Conservation (phyloP, 1,140 invertebrate genomes). For the Lithobius niger region DNA sequence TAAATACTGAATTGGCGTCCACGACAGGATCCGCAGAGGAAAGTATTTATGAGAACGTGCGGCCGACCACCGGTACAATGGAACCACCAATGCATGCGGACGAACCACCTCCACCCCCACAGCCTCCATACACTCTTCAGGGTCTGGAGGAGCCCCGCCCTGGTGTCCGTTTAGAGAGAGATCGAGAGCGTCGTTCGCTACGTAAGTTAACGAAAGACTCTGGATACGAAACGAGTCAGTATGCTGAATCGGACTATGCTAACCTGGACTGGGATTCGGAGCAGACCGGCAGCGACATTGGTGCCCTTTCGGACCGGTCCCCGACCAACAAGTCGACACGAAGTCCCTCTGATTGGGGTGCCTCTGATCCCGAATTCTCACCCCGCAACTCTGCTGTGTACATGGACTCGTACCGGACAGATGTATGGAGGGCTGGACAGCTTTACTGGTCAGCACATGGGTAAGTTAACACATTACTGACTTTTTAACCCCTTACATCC, state of each 20-base stretch:
- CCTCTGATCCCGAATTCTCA: not conserved
- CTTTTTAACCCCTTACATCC: too few species aligned
- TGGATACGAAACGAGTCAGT: conserved; percentile 27
- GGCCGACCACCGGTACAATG: not conserved
- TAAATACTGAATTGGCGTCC: too few species aligned
- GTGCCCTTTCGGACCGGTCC: conserved; percentile 1
- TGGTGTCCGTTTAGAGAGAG: conserved; percentile 9
- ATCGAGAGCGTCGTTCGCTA: conserved; percentile 22
- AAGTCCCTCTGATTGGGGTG: not conserved
- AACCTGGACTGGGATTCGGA: conserved; percentile 21
- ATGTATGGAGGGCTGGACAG: not conserved
- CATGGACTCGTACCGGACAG: not conserved
- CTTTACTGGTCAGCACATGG: not conserved
- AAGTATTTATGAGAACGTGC: not conserved
- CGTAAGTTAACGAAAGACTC: conserved; percentile 30
- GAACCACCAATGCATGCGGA: not conserved
- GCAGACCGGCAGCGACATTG: not conserved
- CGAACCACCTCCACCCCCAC: conserved; percentile 4
- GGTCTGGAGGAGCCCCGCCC: not conserved
- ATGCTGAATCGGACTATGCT: conserved; percentile 26
- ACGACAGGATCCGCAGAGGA: too few species aligned
- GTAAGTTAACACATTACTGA: too few species aligned
- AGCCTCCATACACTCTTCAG: not conserved
- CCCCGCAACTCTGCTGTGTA: not conserved
- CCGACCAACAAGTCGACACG: not conserved